Conservation (phyloP, 92 coral and sea anemone genomes). For the Blastomussa wellsi region DNA sequence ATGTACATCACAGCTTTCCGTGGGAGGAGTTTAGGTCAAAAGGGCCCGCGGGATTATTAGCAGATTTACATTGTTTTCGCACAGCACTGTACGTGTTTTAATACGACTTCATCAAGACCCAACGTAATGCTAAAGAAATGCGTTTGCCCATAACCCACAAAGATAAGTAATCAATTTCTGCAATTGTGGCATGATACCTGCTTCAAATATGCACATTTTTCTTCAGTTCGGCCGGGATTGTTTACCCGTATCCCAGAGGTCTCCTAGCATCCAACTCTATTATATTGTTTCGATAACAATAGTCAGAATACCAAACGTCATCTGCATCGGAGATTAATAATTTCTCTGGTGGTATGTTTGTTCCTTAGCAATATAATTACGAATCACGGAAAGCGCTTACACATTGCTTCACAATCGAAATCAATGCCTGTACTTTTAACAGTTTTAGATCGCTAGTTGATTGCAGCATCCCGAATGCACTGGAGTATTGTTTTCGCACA, state of each 20-base stretch:
- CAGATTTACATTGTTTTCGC: constrained; percentile 29
- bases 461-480: neutral
- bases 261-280: constrained; percentile 10
- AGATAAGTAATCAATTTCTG: neutral
- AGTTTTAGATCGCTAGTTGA: neutral
- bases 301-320: constrained; percentile 7
- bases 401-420: neutral
- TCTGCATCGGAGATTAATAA: neutral
- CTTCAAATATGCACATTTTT: neutral
- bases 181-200: neutral
- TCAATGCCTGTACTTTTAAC: neutral
- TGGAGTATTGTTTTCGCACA: constrained; percentile 3
- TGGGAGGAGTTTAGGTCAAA: constrained; percentile 56
- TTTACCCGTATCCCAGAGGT: constrained; percentile 31
- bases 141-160: neutral
- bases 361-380: constrained; percentile 24
- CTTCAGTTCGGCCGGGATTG: neutral
- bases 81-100: neutral
- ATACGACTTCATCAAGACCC: neutral
- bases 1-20: constrained; percentile 4
- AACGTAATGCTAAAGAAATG: constrained; percentile 7
- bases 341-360: constrained; percentile 31
- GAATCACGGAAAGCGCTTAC: neutral
- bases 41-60: constrained; percentile 40
- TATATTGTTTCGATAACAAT: constrained; percentile 26